A percentile compares a stretch with the other conserved stretches of the same genome.
Evolutionary conservation across 2,797 vertebrate genomes (phyloP).

Genomic region (Xenopus petersii): DNA sequence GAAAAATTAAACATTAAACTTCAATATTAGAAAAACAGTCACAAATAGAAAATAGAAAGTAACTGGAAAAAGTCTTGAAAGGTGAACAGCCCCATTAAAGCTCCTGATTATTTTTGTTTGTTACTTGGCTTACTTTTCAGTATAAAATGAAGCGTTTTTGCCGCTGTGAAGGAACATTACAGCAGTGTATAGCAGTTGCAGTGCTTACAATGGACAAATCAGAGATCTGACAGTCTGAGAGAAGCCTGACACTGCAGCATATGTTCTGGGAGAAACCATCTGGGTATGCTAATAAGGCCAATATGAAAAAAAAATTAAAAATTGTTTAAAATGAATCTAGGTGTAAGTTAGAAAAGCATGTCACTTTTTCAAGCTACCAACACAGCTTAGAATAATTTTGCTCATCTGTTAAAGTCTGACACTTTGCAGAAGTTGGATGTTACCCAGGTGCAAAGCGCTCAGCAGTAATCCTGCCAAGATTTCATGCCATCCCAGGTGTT

Average conservation of each 20-base stretch:
- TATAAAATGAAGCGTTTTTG: no score
- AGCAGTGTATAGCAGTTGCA: no score
- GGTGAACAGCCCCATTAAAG: no score
- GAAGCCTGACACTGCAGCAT: conserved; percentile 1
- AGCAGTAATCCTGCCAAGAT: background rate
- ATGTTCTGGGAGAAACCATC: conserved; percentile 5
- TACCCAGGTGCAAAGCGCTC: conserved; percentile 2
- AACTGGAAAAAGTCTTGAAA: no score
- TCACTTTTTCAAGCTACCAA: background rate
- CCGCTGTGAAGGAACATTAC: no score
- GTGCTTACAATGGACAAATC: no score
- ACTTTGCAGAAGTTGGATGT: conserved; percentile 2
- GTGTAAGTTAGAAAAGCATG: conserved; percentile 9
- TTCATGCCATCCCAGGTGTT: background rate
- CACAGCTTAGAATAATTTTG: background rate
- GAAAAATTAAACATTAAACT: no score
- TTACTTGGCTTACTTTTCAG: no score
- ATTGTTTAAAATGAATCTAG: background rate
- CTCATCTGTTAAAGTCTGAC: conserved; percentile 5
- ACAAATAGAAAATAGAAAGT: no score
- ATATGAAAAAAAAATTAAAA: background rate
- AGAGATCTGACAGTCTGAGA: background rate
- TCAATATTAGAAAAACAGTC: no score
- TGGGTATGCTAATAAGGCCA: conserved; percentile 1
- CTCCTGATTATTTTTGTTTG: no score